Base-by-base conservation (phyloP, 2,113 vertebrate species). In the Trematomus loennbergii region DNA sequence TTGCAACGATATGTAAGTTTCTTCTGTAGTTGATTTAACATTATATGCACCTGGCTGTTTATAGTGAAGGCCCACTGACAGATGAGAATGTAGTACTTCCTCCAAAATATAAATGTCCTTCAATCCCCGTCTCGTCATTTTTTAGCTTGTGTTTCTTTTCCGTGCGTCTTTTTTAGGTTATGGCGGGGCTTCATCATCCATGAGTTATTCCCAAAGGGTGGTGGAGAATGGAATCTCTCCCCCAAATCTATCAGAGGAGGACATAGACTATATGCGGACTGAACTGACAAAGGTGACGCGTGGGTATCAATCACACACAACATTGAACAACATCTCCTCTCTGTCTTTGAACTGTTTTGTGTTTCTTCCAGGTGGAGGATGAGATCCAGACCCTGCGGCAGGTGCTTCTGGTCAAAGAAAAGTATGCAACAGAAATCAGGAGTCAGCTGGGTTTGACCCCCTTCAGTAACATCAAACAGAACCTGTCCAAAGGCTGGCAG, bases 341-440 rank as follows among this genome's bases (percentile, higher is more conserved):
- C 3, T 45, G 12, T 25, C 16, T 25, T 46, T 59, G 4, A 13
- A 16, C 18, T 75, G 10, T 22, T 18, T 36, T 13, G 4, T 62
- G 1, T 22, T 54, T 71, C 10, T 36, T 25, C 12, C 63, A 99
- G 98, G 95, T 97, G 16, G 98, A 99, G 83, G 98, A 99, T 79
- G 98, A 99, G 72, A 99, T 99, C 53, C 92, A 95, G 52, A 97
- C 97, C 0, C 89, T 99, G 79, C 95, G 96, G n/a, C 97, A 99
- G 90, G 97, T 98, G 9, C 94, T 99, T 78, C 85, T 95, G n/a
- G 95, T 96, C 57, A 99, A 99, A 90, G 98, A 99, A 86, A 94
- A 94, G 66, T 96, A 97, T 68, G 97, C 97, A 2, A 89, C 95
- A 0, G 98, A 99, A 79, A 94, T 99, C 88, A 96, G 96, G 90